Percentiles rank a stretch among this genome's conserved stretches.
phyloP scores from a whole-genome alignment of 1,140 invertebrate species.

The Ips typographus region DNA sequence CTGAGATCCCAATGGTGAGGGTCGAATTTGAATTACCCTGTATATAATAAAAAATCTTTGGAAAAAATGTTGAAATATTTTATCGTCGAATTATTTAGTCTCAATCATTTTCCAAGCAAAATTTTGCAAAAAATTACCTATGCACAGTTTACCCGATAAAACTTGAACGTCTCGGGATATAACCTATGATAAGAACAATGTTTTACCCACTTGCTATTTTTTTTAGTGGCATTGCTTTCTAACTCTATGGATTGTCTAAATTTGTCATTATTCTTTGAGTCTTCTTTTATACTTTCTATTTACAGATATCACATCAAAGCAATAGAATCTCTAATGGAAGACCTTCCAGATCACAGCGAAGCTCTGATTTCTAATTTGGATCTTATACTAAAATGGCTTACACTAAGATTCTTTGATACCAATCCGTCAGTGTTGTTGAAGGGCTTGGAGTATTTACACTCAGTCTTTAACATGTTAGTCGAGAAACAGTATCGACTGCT shows the following conservation, averaged over 20 bases:
- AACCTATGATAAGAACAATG: too few species aligned
- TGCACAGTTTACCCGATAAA: too few species aligned
- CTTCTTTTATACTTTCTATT: slow-evolving; percentile 1
- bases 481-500: slow-evolving; percentile 81
- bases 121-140: too few species aligned
- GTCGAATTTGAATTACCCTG: too few species aligned
- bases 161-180: too few species aligned
- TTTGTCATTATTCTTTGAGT: background rate
- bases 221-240: background rate
- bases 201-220: background rate
- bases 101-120: too few species aligned
- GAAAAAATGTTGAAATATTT: too few species aligned
- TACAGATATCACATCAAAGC: slow-evolving; percentile 91
- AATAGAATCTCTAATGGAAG: slow-evolving; percentile 86
- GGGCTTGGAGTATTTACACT: slow-evolving; percentile 87
- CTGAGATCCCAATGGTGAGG: too few species aligned
- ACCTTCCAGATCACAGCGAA: slow-evolving; percentile 72
- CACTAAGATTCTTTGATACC: slow-evolving; percentile 91
- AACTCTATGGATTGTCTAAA: background rate
- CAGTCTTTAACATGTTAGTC: slow-evolving; percentile 79
- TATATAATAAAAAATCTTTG: too few species aligned
- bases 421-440: slow-evolving; percentile 96
- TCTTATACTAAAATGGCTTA: slow-evolving; percentile 95
- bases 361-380: slow-evolving; percentile 90
- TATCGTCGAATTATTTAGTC: too few species aligned